Evolutionary conservation across 2,113 vertebrate species (phyloP).

Genomic region (Phrynocephalus versicolor): DNA sequence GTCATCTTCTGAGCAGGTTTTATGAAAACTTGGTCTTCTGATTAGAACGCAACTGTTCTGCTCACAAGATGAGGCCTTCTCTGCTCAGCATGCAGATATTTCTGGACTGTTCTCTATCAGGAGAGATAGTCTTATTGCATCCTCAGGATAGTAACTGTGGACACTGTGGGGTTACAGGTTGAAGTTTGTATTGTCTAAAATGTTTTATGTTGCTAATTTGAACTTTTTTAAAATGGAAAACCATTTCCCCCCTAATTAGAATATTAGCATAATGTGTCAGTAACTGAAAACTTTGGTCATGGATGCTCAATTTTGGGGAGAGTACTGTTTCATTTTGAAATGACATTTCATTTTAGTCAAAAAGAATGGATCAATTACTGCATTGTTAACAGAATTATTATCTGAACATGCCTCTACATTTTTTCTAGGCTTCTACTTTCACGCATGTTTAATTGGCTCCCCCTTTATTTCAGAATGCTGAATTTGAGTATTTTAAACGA

Average conservation of each 20-base stretch:
- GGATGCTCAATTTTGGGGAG: background rate
- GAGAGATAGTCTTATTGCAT: background rate
- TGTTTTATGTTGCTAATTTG: conserved; percentile 3
- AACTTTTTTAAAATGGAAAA: background rate
- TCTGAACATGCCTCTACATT: background rate
- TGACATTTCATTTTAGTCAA: background rate
- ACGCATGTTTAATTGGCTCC: background rate
- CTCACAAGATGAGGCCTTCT: conserved; percentile 6
- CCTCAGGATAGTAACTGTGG: background rate
- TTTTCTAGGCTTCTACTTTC: background rate
- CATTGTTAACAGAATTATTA: background rate
- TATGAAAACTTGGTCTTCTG: background rate
- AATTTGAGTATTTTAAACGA: conserved; percentile 9
- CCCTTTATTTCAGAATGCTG: background rate
- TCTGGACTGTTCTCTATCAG: background rate
- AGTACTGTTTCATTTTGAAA: background rate
- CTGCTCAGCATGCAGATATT: background rate
- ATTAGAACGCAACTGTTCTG: conserved; percentile 11
- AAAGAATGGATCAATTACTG: background rate
- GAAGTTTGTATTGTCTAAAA: conserved; percentile 14
- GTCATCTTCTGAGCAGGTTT: conserved; percentile 28
- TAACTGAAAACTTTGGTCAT: background rate
- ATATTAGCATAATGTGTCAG: background rate
- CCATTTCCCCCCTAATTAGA: background rate
- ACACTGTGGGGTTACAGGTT: background rate